These are phyloP conservation scores for Sciurus niger DNA, from an alignment of 2,113 vertebrate species.

Conservation along the genomic window DNA sequence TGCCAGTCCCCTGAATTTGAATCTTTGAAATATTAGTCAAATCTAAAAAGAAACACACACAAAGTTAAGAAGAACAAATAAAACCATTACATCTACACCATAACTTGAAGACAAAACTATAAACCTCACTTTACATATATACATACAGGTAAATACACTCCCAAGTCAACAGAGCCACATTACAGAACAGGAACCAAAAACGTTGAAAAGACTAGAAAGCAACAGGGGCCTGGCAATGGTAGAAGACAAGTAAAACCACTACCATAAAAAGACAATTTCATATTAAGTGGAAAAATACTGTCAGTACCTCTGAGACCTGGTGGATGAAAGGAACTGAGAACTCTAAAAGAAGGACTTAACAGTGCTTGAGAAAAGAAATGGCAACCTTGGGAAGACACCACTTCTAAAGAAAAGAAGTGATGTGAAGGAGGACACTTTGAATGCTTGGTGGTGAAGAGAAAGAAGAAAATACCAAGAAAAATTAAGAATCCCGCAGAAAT, in stretches of 20 bases:
- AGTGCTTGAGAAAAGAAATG: background rate
- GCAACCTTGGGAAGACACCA: background rate
- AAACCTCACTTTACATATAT: background rate
- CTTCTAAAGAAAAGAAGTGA: background rate
- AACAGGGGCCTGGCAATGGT: background rate
- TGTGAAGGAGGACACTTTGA: background rate
- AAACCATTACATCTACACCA: background rate
- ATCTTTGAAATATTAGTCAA: background rate
- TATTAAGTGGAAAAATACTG: background rate
- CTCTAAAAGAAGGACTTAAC: background rate
- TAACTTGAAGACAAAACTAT: background rate
- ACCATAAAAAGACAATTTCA: background rate
- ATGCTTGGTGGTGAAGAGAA: background rate
- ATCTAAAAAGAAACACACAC: background rate
- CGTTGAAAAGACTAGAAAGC: background rate
- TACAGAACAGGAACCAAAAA: background rate
- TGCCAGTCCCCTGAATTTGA: background rate
- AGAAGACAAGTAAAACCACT: background rate
- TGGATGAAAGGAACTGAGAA: background rate
- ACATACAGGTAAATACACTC: background rate
- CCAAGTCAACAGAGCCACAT: background rate
- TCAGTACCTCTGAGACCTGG: background rate
- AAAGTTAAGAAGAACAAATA: slow-evolving; percentile 30
- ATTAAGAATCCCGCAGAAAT: background rate
- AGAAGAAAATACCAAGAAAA: background rate